A percentile compares a stretch with the other conserved stretches of the same genome.
Conservation (phyloP, 1,140 invertebrate genomes). For the Drosophila lacteicornis region DNA sequence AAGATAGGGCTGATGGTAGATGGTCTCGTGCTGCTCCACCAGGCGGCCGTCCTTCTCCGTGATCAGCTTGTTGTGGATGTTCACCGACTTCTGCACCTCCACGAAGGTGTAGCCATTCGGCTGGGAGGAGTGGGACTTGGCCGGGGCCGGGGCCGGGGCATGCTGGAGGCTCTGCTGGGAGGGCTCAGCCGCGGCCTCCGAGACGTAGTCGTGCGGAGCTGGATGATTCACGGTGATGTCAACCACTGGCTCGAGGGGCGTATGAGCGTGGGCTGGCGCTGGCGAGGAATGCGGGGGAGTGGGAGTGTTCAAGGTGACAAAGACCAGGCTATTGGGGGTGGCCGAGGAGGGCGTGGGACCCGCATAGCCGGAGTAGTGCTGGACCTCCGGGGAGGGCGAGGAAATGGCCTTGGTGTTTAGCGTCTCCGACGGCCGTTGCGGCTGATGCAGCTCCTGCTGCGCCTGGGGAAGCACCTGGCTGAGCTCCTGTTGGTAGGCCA, state of each 20-base stretch:
- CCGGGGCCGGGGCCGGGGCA: conserved; percentile 12
- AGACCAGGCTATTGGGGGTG: conserved; percentile 56
- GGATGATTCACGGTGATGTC: conserved; percentile 32
- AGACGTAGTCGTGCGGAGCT: conserved; percentile 63
- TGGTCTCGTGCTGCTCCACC: conserved; percentile 80
- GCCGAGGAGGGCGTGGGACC: conserved; percentile 41
- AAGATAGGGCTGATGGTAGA: conserved; percentile 66
- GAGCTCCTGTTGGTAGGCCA: conserved; percentile 52
- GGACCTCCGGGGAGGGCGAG: conserved; percentile 18
- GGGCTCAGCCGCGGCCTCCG: conserved; percentile 63
- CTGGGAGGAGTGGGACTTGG: conserved; percentile 21
- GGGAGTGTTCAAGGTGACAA: conserved; percentile 66
- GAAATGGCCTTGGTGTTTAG: conserved; percentile 64
- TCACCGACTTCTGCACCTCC: conserved; percentile 87
- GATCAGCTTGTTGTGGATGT: conserved; percentile 82
- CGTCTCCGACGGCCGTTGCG: conserved; percentile 11
- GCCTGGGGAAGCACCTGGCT: conserved; percentile 15
- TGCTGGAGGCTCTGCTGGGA: conserved; percentile 60
- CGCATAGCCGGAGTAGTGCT: conserved; percentile 33
- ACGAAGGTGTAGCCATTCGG: conserved; percentile 85
- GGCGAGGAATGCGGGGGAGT: conserved; percentile 20
- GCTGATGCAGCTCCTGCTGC: neutral
- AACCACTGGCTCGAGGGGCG: conserved; percentile 5
- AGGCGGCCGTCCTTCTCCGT: conserved; percentile 75
- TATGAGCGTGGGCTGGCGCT: neutral